These are phyloP conservation scores for Bombus turneri DNA, from an alignment of 1,140 invertebrate genomes.

Conservation along the genomic window DNA sequence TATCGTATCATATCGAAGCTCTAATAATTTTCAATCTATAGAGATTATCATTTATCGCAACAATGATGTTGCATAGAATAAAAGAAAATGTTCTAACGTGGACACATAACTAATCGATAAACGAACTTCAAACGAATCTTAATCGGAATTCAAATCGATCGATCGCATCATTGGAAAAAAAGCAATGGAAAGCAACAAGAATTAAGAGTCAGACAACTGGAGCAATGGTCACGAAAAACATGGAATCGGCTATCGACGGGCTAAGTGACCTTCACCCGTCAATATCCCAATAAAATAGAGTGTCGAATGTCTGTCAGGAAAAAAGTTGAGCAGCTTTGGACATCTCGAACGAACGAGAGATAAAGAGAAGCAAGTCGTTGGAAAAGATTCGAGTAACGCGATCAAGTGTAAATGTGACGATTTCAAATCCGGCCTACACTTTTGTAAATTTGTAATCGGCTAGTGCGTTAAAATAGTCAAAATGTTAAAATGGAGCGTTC, in stretches of 20 bases:
- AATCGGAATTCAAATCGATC: not conserved
- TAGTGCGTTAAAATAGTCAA: not conserved
- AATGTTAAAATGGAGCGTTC: conserved; percentile 3
- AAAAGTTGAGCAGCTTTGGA: not conserved
- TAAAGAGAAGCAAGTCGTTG: not conserved
- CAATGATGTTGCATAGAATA: not conserved
- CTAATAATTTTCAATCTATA: too few relatives aligned
- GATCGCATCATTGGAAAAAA: not conserved
- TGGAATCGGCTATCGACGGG: not conserved
- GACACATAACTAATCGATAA: not conserved
- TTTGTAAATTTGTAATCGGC: conserved; percentile 35
- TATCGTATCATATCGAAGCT: too few relatives aligned
- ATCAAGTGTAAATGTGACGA: not conserved
- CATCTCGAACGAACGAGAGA: too few relatives aligned
- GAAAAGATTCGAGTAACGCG: conserved; percentile 22
- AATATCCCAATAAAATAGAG: conserved; percentile 12
- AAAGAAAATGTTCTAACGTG: not conserved
- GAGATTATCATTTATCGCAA: too few relatives aligned
- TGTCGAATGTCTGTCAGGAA: not conserved
- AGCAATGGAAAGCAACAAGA: not conserved
- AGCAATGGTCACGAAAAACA: not conserved
- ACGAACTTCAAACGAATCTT: not conserved
- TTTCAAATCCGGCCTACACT: conserved; percentile 26
- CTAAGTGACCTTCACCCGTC: not conserved
- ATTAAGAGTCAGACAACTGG: not conserved